Percentiles rank a stretch among this genome's conserved stretches.
phyloP scores from a whole-genome alignment of 2,888 invertebrate species.

The Plutella xylostella region DNA sequence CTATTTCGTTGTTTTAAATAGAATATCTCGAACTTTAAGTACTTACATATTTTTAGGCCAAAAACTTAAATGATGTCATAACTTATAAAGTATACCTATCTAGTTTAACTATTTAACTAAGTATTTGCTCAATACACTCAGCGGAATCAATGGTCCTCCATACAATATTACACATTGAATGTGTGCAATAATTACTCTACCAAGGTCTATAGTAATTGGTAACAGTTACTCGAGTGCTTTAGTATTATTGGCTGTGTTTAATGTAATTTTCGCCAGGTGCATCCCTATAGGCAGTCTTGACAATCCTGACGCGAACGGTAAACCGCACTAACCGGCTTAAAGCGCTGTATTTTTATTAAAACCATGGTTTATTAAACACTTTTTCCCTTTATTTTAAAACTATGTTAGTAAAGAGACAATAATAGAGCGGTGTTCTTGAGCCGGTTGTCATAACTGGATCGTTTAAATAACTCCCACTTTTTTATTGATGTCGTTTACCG shows the following conservation, averaged over 20 bases:
- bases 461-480: neutral
- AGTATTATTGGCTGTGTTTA: conserved; percentile 34
- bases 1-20: too few relatives aligned
- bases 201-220: conserved; percentile 27
- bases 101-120: too few relatives aligned
- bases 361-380: conserved; percentile 11
- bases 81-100: too few relatives aligned
- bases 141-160: too few relatives aligned
- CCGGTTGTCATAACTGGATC: neutral
- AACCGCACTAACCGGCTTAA: conserved; percentile 26
- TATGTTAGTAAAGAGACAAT: neutral
- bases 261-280: conserved; percentile 38
- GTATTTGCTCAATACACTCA: too few relatives aligned
- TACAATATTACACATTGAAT: too few relatives aligned
- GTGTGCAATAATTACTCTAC: conserved; percentile 9
- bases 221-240: conserved; percentile 23
- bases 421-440: neutral
- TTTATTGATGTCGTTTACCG: too few relatives aligned
- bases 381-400: conserved; percentile 15
- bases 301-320: conserved; percentile 16
- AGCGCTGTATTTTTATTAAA: conserved; percentile 1
- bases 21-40: too few relatives aligned
- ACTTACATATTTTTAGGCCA: too few relatives aligned
- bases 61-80: too few relatives aligned
- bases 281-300: conserved; percentile 3